Base-by-base conservation (phyloP, 1,140 invertebrate species). In the Ooceraea biroi region DNA sequence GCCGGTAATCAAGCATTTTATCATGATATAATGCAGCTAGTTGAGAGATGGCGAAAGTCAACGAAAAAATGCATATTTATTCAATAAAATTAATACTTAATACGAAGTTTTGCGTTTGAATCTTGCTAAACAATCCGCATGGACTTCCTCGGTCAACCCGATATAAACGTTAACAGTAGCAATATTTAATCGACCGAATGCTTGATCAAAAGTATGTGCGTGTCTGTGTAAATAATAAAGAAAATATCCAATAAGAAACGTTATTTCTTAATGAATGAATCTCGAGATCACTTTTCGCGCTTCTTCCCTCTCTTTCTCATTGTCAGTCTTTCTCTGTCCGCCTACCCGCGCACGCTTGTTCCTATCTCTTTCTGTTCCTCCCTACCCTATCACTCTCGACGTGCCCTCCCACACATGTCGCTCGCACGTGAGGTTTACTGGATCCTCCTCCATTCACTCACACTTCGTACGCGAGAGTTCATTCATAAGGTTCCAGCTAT, bases 391-490 rank as follows among this genome's bases (percentile, higher is more conserved):
- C 30, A 78, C 80, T 78, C 55, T 19, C 36, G 22, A 66, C 5
- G 4, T 63, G 46, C 46, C 69, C 77, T 87, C 85, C 85, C 84
- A 85, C 89, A 84, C 74, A 85, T 85, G 76, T 73, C 82, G 76
- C 82, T 90, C 89, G 85, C 89, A 90, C 86, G 89, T 88, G 88
- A 88, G 87, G 72, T 65, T 83, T 66, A 63, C 76, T 68, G 66
- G 76, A 57, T 85, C 69, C 86, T 86, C 83, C 87, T 89, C 88
- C 90, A 90, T 91, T 91, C 90, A 90, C 84, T 88, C 80, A 82
- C 89, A 84, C 86, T 85, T 30, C 83, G 83, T 83, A 86, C 88
- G 73, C 60, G 77, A 52, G 86, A 85, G 86, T 90, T 90, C 90
- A 91, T 91, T 91, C 90, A 91, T 88, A 90, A 89, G 77, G 52